Percentiles rank a stretch among this genome's conserved stretches.
Conservation (phyloP, 2,113 vertebrate species). For the Hymenochirus boettgeri region DNA sequence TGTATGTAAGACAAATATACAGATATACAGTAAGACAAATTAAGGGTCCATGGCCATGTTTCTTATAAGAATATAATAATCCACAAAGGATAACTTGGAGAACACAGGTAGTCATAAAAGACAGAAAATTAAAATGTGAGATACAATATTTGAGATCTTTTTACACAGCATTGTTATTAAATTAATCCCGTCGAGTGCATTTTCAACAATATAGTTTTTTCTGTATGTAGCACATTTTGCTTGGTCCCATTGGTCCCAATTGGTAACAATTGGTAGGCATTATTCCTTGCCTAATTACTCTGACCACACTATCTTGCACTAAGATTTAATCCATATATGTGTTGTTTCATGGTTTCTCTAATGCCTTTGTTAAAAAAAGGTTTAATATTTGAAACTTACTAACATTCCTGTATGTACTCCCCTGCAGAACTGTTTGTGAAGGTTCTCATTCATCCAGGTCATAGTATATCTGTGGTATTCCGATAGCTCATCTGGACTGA, state of each 20-base stretch:
- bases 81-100: no score
- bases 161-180: conserved; percentile 22
- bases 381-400: not conserved
- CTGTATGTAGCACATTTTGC: conserved; percentile 27
- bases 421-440: no score
- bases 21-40: no score
- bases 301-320: conserved; percentile 17
- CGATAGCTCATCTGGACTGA: no score
- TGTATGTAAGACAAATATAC: no score
- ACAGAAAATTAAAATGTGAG: conserved; percentile 12
- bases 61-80: no score
- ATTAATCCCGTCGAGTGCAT: conserved; percentile 33
- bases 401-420: no score
- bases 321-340: conserved; percentile 25
- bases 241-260: conserved; percentile 35
- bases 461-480: no score
- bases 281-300: conserved; percentile 33
- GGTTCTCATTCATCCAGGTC: no score
- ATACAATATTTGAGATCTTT: not conserved
- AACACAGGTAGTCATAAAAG: no score
- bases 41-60: no score
- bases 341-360: conserved; percentile 24
- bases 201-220: conserved; percentile 38
- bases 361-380: conserved; percentile 4
- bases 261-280: conserved; percentile 27